Conservation (phyloP, 2,113 vertebrate genomes). For the Tachysurus fulvidraco region DNA sequence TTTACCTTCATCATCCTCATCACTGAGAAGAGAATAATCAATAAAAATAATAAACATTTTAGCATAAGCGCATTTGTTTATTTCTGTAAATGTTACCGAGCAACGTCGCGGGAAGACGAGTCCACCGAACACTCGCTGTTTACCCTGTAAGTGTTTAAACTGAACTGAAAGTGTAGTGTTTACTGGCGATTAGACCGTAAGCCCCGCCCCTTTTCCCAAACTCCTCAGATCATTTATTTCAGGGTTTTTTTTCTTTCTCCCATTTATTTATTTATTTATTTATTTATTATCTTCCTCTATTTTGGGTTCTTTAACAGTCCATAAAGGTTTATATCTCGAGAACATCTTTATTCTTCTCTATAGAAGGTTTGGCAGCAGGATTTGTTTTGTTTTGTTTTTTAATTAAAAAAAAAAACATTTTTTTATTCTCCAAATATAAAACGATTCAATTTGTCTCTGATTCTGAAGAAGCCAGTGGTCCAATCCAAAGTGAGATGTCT, state of each 20-base stretch:
- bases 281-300: not conserved
- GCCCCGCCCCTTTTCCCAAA: not conserved
- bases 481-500: not conserved
- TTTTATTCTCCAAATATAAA: not conserved
- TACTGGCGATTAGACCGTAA: not conserved
- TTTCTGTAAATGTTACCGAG: not conserved
- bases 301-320: not conserved
- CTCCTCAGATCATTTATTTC: not conserved
- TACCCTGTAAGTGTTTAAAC: not conserved
- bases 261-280: no score
- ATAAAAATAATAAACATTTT: not conserved
- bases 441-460: not conserved
- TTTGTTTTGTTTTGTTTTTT: not conserved
- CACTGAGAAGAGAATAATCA: not conserved
- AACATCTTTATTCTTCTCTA: not conserved
- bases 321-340: not conserved
- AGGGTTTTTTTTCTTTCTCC: no score
- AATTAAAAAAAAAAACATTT: not conserved
- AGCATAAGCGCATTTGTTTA: not conserved
- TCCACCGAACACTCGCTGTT: not conserved
- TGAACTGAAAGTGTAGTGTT: not conserved
- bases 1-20: not conserved
- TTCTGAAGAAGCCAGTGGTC: not conserved
- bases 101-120: not conserved
- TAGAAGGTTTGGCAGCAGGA: not conserved